phyloP scores from a whole-genome alignment of 2,888 invertebrate genomes.

The Drosophila algonquin region DNA sequence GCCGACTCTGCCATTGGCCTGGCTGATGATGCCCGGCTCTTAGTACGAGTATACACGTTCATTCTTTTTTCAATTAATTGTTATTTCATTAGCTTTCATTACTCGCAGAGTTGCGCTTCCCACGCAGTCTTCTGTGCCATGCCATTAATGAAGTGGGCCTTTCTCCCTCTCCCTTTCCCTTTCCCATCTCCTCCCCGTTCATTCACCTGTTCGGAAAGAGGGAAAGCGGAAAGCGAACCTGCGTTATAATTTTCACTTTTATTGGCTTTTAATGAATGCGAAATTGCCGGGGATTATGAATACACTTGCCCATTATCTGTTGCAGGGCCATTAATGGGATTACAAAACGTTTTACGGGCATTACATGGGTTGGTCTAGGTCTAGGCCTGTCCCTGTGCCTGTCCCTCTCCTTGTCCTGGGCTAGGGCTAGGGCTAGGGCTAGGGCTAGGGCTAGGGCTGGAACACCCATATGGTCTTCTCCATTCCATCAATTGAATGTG shows the following conservation, averaged over 20 bases:
- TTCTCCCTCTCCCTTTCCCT: background rate
- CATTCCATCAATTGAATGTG: background rate
- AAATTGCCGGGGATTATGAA: constrained; percentile 69
- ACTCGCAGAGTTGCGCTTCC: constrained; percentile 45
- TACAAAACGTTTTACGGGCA: constrained; percentile 59
- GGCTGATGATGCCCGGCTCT: constrained; percentile 22
- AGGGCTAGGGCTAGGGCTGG: no score
- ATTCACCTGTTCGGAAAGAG: constrained; percentile 46
- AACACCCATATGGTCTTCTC: background rate
- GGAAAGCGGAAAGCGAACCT: constrained; percentile 2
- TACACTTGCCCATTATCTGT: constrained; percentile 60
- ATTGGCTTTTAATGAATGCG: constrained; percentile 72
- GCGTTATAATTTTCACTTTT: constrained; percentile 58
- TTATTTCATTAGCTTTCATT: constrained; percentile 72
- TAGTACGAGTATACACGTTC: constrained; percentile 19
- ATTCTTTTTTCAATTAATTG: constrained; percentile 62
- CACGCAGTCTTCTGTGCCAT: constrained; percentile 43
- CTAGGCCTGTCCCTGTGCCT: background rate
- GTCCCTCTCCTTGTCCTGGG: no score
- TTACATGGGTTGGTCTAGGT: constrained; percentile 8
- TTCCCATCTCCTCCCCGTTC: background rate
- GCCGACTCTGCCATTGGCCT: constrained; percentile 7
- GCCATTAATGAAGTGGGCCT: constrained; percentile 50
- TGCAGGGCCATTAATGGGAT: constrained; percentile 64
- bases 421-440: no score